Percentiles rank a stretch among this genome's conserved stretches.
Conservation (phyloP, 2,113 vertebrate species). For the Tyto alba region DNA sequence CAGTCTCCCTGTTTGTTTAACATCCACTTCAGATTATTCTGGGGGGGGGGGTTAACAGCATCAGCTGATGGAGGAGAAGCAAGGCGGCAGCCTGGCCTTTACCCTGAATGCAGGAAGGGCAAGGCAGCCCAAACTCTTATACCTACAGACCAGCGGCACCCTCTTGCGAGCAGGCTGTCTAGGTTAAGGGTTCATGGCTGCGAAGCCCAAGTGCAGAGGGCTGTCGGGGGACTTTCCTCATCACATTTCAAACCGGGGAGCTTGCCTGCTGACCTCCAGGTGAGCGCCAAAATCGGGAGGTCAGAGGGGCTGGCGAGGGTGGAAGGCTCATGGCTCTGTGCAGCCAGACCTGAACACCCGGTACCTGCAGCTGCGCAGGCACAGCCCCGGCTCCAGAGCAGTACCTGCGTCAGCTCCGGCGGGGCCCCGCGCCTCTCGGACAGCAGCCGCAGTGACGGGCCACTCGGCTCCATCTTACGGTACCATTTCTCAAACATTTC, state of each 20-base stretch:
- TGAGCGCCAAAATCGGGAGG: neutral
- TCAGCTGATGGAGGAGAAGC: neutral
- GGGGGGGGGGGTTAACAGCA: neutral
- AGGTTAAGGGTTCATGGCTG: neutral
- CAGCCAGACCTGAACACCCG: neutral
- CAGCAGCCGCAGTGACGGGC: neutral
- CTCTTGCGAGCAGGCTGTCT: neutral
- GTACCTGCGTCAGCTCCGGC: constrained; percentile 37
- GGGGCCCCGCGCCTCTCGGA: neutral
- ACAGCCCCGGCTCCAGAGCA: neutral
- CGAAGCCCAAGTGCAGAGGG: neutral
- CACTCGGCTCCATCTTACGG: constrained; percentile 47
- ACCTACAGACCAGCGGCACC: neutral
- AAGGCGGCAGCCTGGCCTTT: neutral
- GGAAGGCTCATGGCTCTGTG: neutral
- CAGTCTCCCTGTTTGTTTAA: neutral
- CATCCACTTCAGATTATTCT: neutral
- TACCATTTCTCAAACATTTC: constrained; percentile 74
- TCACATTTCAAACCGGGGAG: neutral
- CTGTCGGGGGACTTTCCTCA: neutral
- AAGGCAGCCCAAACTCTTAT: neutral
- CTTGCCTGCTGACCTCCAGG: neutral
- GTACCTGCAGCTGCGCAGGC: neutral
- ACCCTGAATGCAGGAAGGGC: neutral
- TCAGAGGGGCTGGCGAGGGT: neutral